A percentile compares a stretch with the other conserved stretches of the same genome.
Conservation (phyloP, 2,113 vertebrate genomes). For the Sitta europaea region DNA sequence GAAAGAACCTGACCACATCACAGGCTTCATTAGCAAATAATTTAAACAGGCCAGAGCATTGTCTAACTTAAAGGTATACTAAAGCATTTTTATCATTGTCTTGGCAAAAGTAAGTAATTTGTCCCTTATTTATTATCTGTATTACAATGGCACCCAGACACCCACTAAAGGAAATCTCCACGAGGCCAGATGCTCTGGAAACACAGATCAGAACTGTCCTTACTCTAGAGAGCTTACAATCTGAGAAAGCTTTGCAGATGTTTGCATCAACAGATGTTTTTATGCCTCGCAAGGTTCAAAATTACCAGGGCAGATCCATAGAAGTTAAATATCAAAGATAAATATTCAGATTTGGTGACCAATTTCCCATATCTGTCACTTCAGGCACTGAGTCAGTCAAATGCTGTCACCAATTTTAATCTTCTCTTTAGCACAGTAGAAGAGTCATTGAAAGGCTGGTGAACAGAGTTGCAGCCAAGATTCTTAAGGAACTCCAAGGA, state of each 20-base stretch:
- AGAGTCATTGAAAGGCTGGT: neutral
- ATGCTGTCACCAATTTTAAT: neutral
- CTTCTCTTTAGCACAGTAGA: fast-evolving
- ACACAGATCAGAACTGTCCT: neutral
- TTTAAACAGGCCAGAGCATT: neutral
- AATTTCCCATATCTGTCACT: neutral
- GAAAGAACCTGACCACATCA: neutral
- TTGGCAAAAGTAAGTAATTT: neutral
- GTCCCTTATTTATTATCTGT: neutral
- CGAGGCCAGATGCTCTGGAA: neutral
- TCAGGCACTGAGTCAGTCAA: neutral
- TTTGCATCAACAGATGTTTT: neutral
- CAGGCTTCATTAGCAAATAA: neutral
- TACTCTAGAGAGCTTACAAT: neutral
- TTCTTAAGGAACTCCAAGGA: neutral
- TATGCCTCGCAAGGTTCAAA: neutral
- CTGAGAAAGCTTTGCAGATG: neutral
- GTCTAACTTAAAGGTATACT: neutral
- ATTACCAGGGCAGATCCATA: neutral
- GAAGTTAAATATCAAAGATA: neutral
- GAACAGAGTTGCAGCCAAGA: neutral
- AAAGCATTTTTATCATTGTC: neutral
- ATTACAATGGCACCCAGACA: neutral
- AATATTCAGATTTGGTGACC: neutral
- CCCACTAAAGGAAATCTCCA: neutral